Evolutionary conservation across 1,140 invertebrate genomes (phyloP).

Genomic region (Atta colombica): DNA sequence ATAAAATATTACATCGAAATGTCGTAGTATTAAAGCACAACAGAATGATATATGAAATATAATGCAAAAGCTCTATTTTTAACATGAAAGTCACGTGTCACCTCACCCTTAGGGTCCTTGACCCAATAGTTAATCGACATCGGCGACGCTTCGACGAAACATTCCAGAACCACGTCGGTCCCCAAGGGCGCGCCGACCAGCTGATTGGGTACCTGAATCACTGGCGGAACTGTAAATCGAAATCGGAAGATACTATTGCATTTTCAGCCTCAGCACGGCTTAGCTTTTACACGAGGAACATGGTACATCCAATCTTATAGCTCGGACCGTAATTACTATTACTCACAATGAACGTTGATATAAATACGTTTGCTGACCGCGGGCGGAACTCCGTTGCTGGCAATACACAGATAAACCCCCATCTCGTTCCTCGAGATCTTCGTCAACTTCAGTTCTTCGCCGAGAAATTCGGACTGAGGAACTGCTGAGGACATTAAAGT

Average conservation of each 20-base stretch:
- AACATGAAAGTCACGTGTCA: conserved; percentile 1
- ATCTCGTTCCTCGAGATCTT: conserved; percentile 95
- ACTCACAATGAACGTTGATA: conserved; percentile 95
- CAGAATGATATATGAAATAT: not conserved
- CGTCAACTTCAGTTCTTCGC: conserved; percentile 91
- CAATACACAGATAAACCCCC: conserved; percentile 95
- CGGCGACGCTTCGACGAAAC: conserved; percentile 95
- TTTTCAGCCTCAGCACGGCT: conserved; percentile 7
- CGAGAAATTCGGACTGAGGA: conserved; percentile 85
- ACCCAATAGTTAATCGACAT: conserved; percentile 96
- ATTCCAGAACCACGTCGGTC: conserved; percentile 95
- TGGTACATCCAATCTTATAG: conserved; percentile 29
- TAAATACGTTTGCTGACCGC: conserved; percentile 94
- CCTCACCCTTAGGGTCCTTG: conserved; percentile 90
- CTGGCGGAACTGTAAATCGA: conserved; percentile 92
- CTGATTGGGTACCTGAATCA: conserved; percentile 96
- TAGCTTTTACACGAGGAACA: conserved; percentile 1
- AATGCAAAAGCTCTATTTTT: not conserved
- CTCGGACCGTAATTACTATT: conserved; percentile 71
- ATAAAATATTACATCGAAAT: conserved; percentile 1
- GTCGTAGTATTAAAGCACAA: not conserved
- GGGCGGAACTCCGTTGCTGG: conserved; percentile 93
- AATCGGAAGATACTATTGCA: conserved; percentile 59
- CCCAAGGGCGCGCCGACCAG: conserved; percentile 94
- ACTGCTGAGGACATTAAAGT: conserved; percentile 50